A percentile compares a stretch with the other conserved stretches of the same genome.
Conservation (phyloP, 2,888 invertebrate genomes). For the Nymphalis urticae region DNA sequence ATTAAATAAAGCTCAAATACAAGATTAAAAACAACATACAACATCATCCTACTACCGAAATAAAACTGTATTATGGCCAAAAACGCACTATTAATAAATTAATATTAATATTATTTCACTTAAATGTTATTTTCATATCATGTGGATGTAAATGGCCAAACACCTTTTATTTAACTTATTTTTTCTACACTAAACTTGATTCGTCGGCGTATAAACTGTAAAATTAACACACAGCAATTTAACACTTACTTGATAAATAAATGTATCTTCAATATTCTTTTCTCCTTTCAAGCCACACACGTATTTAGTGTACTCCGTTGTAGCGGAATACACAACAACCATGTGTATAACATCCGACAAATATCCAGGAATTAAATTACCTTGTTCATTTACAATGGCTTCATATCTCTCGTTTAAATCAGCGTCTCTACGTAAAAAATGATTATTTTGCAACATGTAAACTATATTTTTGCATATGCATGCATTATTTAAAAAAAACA, state of each 20-base stretch:
- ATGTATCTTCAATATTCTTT: slow-evolving; percentile 77
- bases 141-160: too few relatives aligned
- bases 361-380: slow-evolving; percentile 45
- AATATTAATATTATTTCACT: too few relatives aligned
- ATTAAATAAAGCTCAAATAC: too few relatives aligned
- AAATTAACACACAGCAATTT: background rate
- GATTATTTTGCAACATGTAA: background rate
- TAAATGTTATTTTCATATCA: too few relatives aligned
- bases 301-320: slow-evolving; percentile 79
- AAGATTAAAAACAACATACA: too few relatives aligned
- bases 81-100: too few relatives aligned
- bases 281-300: slow-evolving; percentile 62
- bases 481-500: too few relatives aligned
- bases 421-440: slow-evolving; percentile 50
- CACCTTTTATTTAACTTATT: too few relatives aligned
- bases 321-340: slow-evolving; percentile 73
- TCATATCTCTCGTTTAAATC: slow-evolving; percentile 62
- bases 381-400: slow-evolving; percentile 55
- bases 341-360: slow-evolving; percentile 57
- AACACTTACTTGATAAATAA: slow-evolving; percentile 72
- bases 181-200: too few relatives aligned
- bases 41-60: too few relatives aligned
- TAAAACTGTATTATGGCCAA: too few relatives aligned
- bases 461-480: too few relatives aligned
- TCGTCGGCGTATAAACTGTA: background rate